Percentiles rank a stretch among this genome's conserved stretches.
Evolutionary conservation across 2,888 invertebrate species (phyloP).

Genomic region (Prosopocoilus inquinatus): DNA sequence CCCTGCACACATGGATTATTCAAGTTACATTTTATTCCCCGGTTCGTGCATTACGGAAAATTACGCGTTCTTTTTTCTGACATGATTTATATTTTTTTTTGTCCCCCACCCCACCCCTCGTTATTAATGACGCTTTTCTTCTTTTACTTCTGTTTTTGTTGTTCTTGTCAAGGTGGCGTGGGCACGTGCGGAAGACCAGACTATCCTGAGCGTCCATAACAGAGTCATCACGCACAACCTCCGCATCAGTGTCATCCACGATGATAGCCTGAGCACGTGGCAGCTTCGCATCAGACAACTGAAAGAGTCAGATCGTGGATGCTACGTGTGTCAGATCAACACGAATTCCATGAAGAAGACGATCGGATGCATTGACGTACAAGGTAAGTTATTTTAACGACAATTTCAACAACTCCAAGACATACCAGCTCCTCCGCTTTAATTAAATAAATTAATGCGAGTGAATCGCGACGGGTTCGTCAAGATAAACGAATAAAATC

Average conservation of each 20-base stretch:
- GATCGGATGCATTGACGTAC: conserved; percentile 73
- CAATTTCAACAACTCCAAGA: too few relatives aligned
- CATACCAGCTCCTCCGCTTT: too few relatives aligned
- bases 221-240: conserved; percentile 72
- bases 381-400: conserved; percentile 69
- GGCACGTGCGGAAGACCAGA: conserved; percentile 74
- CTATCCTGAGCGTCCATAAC: conserved; percentile 71
- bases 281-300: conserved; percentile 70
- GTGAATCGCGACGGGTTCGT: too few relatives aligned
- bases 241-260: conserved; percentile 67
- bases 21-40: too few relatives aligned
- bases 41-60: too few relatives aligned
- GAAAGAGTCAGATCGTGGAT: conserved; percentile 71
- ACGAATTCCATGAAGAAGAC: conserved; percentile 75
- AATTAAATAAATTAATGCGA: too few relatives aligned
- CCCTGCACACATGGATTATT: too few relatives aligned
- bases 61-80: too few relatives aligned
- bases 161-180: conserved; percentile 64
- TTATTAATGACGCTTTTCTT: conserved; percentile 6
- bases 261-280: conserved; percentile 72
- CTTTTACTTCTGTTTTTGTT: conserved; percentile 30
- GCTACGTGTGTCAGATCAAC: conserved; percentile 81
- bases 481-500: too few relatives aligned
- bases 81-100: too few relatives aligned
- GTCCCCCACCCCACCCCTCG: too few relatives aligned